Evolutionary conservation across 1,140 invertebrate species (phyloP).

Genomic region (Zaprionus nigranus): DNA sequence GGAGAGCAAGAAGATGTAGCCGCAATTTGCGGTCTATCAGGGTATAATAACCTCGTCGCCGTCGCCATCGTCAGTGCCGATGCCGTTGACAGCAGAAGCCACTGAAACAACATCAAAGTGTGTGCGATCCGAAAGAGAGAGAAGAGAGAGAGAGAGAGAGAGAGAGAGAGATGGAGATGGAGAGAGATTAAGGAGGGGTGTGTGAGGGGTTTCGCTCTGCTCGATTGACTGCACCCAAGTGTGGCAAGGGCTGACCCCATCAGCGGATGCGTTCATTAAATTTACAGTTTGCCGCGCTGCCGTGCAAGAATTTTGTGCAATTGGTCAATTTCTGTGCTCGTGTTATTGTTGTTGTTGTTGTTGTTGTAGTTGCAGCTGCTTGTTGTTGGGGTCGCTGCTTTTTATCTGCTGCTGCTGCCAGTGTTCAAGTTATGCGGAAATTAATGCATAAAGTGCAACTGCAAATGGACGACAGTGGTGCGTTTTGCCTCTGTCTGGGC

Average conservation of each 20-base stretch:
- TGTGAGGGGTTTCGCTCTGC: neutral
- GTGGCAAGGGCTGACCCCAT: slow-evolving; percentile 37
- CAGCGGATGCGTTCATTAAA: slow-evolving; percentile 53
- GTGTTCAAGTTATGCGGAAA: slow-evolving; percentile 64
- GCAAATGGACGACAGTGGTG: slow-evolving; percentile 3
- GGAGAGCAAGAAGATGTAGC: slow-evolving; percentile 12
- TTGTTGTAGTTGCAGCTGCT: neutral
- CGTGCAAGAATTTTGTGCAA: slow-evolving; percentile 51
- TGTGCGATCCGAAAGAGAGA: slow-evolving; percentile 30
- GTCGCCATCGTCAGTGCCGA: neutral
- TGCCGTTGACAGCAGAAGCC: slow-evolving; percentile 42
- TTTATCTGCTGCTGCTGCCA: slow-evolving; percentile 22
- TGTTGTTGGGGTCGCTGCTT: neutral
- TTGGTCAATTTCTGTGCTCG: slow-evolving; percentile 23
- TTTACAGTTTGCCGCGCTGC: slow-evolving; percentile 41
- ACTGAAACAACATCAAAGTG: slow-evolving; percentile 66
- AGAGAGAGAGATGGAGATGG: neutral
- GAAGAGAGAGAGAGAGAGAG: neutral
- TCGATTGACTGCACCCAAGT: slow-evolving; percentile 44
- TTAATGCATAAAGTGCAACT: slow-evolving; percentile 63
- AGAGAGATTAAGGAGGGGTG: neutral
- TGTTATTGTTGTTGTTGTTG: neutral
- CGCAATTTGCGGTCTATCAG: slow-evolving; percentile 67
- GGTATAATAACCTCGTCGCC: slow-evolving; percentile 64
- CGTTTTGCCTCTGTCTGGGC: slow-evolving; percentile 38